Percentiles rank a stretch among this genome's conserved stretches.
These are phyloP conservation scores for Marcusenius ussheri DNA, from an alignment of 2,113 vertebrate species.

Conservation along the genomic window DNA sequence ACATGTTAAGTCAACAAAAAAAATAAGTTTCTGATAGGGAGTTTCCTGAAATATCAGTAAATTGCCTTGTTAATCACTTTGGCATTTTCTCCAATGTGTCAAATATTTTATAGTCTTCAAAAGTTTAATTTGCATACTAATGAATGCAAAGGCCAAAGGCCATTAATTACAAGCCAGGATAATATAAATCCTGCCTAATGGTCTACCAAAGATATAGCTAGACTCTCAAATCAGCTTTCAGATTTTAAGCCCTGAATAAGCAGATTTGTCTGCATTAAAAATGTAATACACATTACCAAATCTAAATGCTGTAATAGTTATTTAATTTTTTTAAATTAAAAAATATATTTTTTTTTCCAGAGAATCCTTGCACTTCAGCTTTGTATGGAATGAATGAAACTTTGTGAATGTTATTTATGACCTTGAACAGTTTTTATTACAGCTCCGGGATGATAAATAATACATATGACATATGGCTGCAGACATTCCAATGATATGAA, in stretches of 20 bases:
- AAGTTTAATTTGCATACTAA: conserved; percentile 91
- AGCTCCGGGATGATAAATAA: not conserved
- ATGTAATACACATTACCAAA: conserved; percentile 65
- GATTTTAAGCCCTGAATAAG: not conserved
- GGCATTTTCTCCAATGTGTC: conserved; percentile 63
- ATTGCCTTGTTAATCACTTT: conserved; percentile 65
- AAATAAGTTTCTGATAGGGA: not conserved
- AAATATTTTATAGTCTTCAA: conserved; percentile 67
- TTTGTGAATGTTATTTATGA: not conserved
- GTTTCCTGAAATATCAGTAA: conserved; percentile 27
- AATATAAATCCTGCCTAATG: conserved; percentile 71
- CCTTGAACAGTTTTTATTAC: not conserved
- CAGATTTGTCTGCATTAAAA: conserved; percentile 46
- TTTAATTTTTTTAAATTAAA: not conserved
- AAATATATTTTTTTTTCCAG: not conserved
- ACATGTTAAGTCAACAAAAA: not conserved
- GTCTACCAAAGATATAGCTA: conserved; percentile 75
- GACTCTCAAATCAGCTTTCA: conserved; percentile 88
- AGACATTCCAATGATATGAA: not conserved
- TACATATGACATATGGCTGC: not conserved
- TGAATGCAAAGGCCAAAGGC: conserved; percentile 88
- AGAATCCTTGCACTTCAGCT: not conserved
- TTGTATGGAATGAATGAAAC: not conserved
- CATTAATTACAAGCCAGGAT: conserved; percentile 85
- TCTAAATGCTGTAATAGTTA: conserved; percentile 58